Evolutionary conservation across 1,140 invertebrate species (phyloP), one percentile per base, ranked within the genome.

Genomic region (Drosophila pachea): DNA sequence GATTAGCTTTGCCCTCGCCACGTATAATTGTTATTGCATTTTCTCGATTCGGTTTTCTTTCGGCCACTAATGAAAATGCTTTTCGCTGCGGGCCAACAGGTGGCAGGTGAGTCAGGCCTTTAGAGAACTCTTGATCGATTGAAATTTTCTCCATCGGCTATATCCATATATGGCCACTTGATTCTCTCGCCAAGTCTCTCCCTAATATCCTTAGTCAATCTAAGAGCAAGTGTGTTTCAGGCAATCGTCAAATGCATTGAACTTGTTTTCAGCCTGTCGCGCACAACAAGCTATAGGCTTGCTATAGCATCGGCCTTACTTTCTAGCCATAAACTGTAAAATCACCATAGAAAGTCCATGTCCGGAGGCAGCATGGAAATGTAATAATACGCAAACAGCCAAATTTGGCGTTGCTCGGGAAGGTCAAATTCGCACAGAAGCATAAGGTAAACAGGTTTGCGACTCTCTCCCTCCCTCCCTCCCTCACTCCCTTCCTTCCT

Each of bases 331-430:
- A 79, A 68, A 81, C 48, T 56, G 64, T 62, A 42, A 78, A 83
- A 83, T 78, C 70, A 68, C 63, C 74, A 74, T 83, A 78, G 78
- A 83, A 82, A 82, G 78, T 82, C 78, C 71, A 22, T 22, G 59
- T 31, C 47, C n/a, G 47, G 14, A 14, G 42, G 12, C 35, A 38
- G 16, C 52, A 52, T 53, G 38, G 53, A 60, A 67, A 40, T 52
- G 48, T 36, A 49, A 64, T 52, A 49, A 64, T 36, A 40, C 48
- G 35, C 61, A 52, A 66, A 33, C 59, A 73, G 74, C 62, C 62
- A 58, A 67, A 68, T 50, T 77, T 62, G 55, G 71, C 66, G 38
- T 22, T 22, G 22, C 1, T 11, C 11, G n/a, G n/a, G 50, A 68
- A 83, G 78, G 78, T 82, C 75, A 68, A 70, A 83, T 68, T 56